Evolutionary conservation across 53 echinoderm and acorn worm genomes (phyloP).

Genomic region (Antedon mediterranea): DNA sequence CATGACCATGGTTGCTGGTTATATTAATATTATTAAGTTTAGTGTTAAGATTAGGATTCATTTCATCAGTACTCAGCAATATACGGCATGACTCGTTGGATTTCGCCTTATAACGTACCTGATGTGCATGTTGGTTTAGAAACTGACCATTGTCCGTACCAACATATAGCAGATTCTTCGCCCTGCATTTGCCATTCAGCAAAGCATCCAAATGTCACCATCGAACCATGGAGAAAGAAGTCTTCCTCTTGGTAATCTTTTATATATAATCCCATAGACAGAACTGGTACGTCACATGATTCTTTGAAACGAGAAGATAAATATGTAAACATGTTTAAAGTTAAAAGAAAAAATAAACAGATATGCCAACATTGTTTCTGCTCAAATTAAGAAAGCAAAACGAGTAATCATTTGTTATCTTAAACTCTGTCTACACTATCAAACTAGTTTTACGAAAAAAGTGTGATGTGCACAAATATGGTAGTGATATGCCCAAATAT

Average conservation of each 20-base stretch:
- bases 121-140: slow-evolving; percentile 37
- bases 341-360: too few species aligned
- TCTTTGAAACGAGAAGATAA: slow-evolving; percentile 15
- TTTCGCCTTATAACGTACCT: slow-evolving; percentile 31
- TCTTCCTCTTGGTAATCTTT: slow-evolving; percentile 17
- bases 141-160: slow-evolving; percentile 63
- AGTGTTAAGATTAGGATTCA: slow-evolving; percentile 10
- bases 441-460: too few species aligned
- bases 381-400: too few species aligned
- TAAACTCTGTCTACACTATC: too few species aligned
- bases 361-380: background rate
- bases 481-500: too few species aligned
- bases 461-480: too few species aligned
- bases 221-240: slow-evolving; percentile 22
- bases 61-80: slow-evolving; percentile 6
- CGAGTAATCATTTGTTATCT: too few species aligned
- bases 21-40: too few species aligned
- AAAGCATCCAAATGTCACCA: slow-evolving; percentile 26
- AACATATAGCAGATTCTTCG: slow-evolving; percentile 26
- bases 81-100: background rate
- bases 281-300: slow-evolving; percentile 31
- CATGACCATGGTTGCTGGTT: too few species aligned
- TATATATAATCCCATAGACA: slow-evolving; percentile 21
- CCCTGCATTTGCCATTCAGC: slow-evolving; percentile 33
- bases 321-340: too few species aligned